Evolutionary conservation across 2,113 vertebrate genomes (phyloP), one percentile per base, ranked within the genome.

Genomic region (Spheniscus mendiculus): DNA sequence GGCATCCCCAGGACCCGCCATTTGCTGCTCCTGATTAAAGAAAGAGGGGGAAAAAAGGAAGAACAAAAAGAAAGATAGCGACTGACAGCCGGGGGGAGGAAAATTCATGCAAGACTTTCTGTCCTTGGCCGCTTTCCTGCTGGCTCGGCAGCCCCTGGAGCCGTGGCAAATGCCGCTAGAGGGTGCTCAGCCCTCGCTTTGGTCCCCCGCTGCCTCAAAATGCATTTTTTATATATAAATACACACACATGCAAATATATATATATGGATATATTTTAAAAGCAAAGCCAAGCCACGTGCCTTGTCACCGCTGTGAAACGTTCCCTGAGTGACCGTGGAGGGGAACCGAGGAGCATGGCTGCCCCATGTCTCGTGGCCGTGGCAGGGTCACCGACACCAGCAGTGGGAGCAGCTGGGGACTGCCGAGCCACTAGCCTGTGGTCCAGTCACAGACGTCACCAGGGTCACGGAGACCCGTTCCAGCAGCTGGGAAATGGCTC

Each of bases 111-210:
- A 40, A 90, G 72, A 86, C 44, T 92, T 92, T 96, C 92, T 80
- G 91, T 95, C 94, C 90, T 95, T 89, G 93, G 81, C 59, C 2
- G 70, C 78, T 70, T 67, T 36, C 76, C 65, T n/a, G 12, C 55
- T 76, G 53, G 38, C 85, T 42, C 1, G 42, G 72, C 77, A 94
- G 85, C 72, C 29, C 73, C 76, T 0, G 3, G 12, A 67, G 87
- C 72, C 0, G 3, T 1, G 3, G n/a, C 20, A 15, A 40, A 13
- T 30, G 45, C 98, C 98, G 52, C 98, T 94, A 98, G 98, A 98
- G 98, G 98, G 98, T 93, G 97, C 97, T 97, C 96, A 8, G 80
- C 89, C 83, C 90, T 91, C 49, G 6, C 83, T 7, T 6, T 96
- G 97, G 78, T 91, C 49, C 18, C 63, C 40, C 3, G 3, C 62